A percentile compares a stretch with the other conserved stretches of the same genome.
Conservation (phyloP, 2,888 invertebrate genomes). For the Drosophila macrospina region DNA sequence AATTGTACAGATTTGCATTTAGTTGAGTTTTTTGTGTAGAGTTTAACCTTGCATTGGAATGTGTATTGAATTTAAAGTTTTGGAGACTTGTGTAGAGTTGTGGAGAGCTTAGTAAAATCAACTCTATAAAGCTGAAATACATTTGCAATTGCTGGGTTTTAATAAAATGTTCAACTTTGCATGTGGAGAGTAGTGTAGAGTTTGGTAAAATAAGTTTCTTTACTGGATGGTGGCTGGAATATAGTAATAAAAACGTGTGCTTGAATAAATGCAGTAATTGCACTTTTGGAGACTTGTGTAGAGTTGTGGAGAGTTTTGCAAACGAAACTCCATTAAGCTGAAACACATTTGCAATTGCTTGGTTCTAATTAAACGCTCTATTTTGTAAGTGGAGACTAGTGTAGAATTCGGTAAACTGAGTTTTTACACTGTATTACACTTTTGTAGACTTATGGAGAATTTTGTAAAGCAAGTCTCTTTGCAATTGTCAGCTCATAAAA, state of each 20-base stretch:
- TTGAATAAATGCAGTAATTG: neutral
- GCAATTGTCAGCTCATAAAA: too few species aligned
- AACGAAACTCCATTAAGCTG: too few species aligned
- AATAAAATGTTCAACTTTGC: too few species aligned
- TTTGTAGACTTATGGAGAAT: too few species aligned
- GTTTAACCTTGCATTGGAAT: conserved; percentile 16
- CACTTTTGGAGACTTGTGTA: neutral
- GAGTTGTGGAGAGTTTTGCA: too few species aligned
- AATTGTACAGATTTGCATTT: conserved; percentile 1
- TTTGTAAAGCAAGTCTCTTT: too few species aligned
- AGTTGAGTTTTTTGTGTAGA: neutral
- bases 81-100: neutral
- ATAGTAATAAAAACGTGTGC: neutral
- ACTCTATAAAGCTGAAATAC: neutral
- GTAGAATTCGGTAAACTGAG: neutral
- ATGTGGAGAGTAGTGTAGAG: neutral
- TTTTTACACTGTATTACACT: too few species aligned
- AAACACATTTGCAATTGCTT: too few species aligned
- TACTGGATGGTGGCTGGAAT: neutral
- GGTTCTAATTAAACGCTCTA: too few species aligned
- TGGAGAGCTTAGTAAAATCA: neutral
- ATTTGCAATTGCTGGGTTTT: neutral
- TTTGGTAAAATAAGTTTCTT: too few species aligned
- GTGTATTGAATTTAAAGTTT: neutral
- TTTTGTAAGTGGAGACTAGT: neutral